Percentiles rank a stretch among this genome's conserved stretches.
phyloP scores from a whole-genome alignment of 2,797 vertebrate species.

The Carcharodon carcharias region DNA sequence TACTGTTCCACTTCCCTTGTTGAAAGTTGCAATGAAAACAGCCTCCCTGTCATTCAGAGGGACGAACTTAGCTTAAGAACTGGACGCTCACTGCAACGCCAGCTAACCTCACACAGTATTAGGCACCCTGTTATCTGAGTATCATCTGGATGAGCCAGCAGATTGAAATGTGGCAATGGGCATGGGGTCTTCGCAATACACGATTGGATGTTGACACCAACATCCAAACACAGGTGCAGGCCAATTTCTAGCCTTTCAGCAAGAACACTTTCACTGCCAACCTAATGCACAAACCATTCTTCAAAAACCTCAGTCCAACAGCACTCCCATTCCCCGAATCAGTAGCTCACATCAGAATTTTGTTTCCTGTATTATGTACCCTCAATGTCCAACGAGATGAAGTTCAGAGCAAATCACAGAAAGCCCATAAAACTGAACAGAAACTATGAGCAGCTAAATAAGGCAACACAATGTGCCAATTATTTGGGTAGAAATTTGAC shows the following conservation, averaged over 20 bases:
- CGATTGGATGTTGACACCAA: too few relatives aligned
- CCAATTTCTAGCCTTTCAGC: neutral
- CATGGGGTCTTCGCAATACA: too few relatives aligned
- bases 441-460: neutral
- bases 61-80: too few relatives aligned
- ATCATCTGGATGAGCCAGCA: too few relatives aligned
- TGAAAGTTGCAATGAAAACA: too few relatives aligned
- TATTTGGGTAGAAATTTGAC: neutral
- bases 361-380: neutral
- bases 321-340: neutral
- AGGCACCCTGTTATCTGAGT: too few relatives aligned
- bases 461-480: neutral
- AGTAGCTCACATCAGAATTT: neutral
- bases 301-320: neutral
- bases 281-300: neutral
- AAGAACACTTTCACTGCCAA: neutral
- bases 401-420: neutral
- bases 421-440: neutral
- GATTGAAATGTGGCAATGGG: too few relatives aligned
- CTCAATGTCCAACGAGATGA: neutral
- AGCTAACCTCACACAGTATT: too few relatives aligned
- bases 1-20: too few relatives aligned
- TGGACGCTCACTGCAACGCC: too few relatives aligned
- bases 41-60: too few relatives aligned
- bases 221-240: too few relatives aligned